phyloP scores from a whole-genome alignment of 2,113 vertebrate species.

The Tragelaphus scriptus region DNA sequence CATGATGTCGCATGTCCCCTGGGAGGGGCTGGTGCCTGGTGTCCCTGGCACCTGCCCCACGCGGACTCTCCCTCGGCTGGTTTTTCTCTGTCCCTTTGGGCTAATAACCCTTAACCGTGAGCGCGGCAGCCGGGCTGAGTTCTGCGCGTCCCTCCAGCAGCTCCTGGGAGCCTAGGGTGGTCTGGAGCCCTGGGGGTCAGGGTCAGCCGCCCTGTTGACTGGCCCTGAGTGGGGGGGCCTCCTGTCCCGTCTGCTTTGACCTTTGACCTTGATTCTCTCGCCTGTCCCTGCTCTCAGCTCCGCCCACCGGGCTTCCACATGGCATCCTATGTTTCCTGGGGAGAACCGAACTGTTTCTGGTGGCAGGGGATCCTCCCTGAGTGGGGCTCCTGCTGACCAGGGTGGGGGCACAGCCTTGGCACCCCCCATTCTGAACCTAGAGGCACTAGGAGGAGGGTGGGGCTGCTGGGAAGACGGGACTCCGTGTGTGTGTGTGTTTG shows the following conservation, averaged over 20 bases:
- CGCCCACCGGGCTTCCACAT: accelerated
- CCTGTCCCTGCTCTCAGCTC: accelerated
- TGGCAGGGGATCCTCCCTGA: accelerated
- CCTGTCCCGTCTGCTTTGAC: accelerated
- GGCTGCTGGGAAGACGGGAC: accelerated
- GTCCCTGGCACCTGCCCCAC: neutral
- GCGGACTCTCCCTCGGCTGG: accelerated
- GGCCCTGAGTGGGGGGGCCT: neutral
- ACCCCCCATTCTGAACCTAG: neutral
- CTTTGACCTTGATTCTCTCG: too few species aligned
- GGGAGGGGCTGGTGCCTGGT: neutral
- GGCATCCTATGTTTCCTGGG: accelerated
- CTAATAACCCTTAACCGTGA: accelerated
- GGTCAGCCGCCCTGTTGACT: accelerated
- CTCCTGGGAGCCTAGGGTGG: neutral
- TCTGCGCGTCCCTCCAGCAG: neutral
- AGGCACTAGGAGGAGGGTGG: too few species aligned
- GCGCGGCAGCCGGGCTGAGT: accelerated
- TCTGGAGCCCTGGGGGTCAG: neutral
- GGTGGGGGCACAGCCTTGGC: accelerated
- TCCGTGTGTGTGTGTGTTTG: neutral
- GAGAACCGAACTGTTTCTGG: neutral
- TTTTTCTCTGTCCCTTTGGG: accelerated
- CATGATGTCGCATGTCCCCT: accelerated
- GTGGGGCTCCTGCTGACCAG: neutral